phyloP scores from a whole-genome alignment of 2,113 vertebrate species.

The Turnix velox region DNA sequence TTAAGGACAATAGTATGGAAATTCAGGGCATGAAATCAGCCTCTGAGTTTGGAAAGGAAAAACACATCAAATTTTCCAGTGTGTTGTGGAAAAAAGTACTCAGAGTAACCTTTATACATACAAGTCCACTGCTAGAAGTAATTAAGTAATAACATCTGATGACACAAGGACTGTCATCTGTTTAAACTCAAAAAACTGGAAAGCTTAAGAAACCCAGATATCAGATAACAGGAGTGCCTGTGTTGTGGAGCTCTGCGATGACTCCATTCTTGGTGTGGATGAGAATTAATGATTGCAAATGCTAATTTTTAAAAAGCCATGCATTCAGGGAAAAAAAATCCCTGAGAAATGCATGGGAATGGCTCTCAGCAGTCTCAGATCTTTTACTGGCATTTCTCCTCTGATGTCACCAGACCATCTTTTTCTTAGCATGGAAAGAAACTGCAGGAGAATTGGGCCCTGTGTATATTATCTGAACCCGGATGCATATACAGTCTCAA shows the following conservation, averaged over 20 bases:
- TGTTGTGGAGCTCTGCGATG: background rate
- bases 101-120: slow-evolving; percentile 8
- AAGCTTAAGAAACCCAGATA: slow-evolving; percentile 12
- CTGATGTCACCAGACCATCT: background rate
- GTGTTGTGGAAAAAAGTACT: slow-evolving; percentile 23
- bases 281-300: background rate
- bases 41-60: slow-evolving; percentile 23
- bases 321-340: background rate
- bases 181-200: slow-evolving; percentile 60
- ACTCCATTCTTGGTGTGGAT: background rate
- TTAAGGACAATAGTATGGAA: slow-evolving; percentile 35
- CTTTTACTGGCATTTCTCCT: background rate
- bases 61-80: slow-evolving; percentile 11
- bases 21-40: slow-evolving; percentile 23
- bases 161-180: slow-evolving; percentile 62
- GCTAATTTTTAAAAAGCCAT: background rate
- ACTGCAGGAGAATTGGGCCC: background rate
- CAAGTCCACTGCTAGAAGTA: slow-evolving; percentile 46
- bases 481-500: background rate
- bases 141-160: slow-evolving; percentile 63
- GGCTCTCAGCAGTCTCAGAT: background rate
- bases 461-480: background rate
- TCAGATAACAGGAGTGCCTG: slow-evolving; percentile 48
- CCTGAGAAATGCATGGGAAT: background rate
- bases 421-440: background rate